Evolutionary conservation across 2,888 invertebrate genomes (phyloP), one percentile per base, ranked within the genome.

Genomic region (Pandemis corylana): DNA sequence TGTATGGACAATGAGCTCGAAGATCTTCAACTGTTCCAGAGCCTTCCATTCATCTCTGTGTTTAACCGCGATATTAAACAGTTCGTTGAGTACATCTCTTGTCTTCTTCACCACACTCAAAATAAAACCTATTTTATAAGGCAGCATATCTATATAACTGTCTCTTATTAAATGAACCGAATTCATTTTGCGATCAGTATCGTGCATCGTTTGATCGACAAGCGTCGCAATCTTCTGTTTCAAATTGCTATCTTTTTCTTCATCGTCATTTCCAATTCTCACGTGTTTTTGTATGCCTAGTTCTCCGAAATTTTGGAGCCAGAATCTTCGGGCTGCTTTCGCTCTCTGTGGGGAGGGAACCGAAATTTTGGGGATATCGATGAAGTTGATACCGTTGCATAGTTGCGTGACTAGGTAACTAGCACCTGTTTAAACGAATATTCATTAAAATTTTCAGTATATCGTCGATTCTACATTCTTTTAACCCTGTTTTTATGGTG

Each of bases 31-130:
- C 78, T 92, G 91, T 76, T 93, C 92, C 44, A 93, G 75, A 6
- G 90, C 89, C 75, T 87, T 89, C 90, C 91, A 93, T 68, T 90
- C 86, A 1, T 90, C 88, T 67, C 87, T 87, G 53, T 93, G 91
- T 71, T 88, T 92, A 9, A 92, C 84, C 0, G 93, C 93, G 0
- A 92, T 87, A 66, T 91, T 92, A 71, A 91, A 93, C 28, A 93
- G 77, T 77, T 93, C 93, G 53, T 88, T 90, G 66, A 92, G 66
- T 7, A 90, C 84, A 53, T 90, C 87, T 64, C 89, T 86, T 0
- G 89, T 86, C 72, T 91, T 91, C 77, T 90, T 92, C 44, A 93
- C 83, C 84, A 91, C 83, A 76, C 89, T 90, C 6, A 92, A 80
- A 72, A 93, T 85, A 76, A 89, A 92, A 0, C 93, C 93, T 2